Base-by-base conservation (phyloP, 1,140 invertebrate species). In the Zeugodacus cucurbitae region DNA sequence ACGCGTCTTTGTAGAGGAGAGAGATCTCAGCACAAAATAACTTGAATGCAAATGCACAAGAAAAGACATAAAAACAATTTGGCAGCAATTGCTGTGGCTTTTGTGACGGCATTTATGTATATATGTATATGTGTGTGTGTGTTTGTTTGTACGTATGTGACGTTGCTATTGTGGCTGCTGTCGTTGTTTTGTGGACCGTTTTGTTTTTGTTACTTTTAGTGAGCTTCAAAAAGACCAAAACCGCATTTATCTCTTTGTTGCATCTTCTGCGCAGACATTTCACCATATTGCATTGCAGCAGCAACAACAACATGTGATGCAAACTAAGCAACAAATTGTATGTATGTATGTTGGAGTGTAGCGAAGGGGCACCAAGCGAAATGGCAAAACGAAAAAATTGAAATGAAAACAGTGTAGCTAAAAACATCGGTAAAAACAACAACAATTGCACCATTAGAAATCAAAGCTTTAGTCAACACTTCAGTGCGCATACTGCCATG, bases 261-360 rank as follows among this genome's bases (percentile, higher is more conserved):
- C 41, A 48, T 82, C 74, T 82, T 82, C 41, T n/a, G 74, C 44
- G 41, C 37, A 82, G 41, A 82, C 74, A 54, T 82, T 82, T 82
- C 74, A 82, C 74, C 74, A 82, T 34, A 41, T 82, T 82, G 37
- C 74, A 11, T 82, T 82, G 74, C 74, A 48, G 17, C 44, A 29
- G n/a, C 34, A 41, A 7, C 67, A 74, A 41, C 34, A 26, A 37
- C 74, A 41, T 22, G 34, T 74, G 70, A 11, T 0, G 41, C 10
- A 14, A 59, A 44, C 11, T 26, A 82, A 48, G 41, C 11, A 82
- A 48, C 41, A n/a, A 37, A 48, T 22, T 82, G 11, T 48, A 22
- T n/a, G 4, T 34, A 17, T 48, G 22, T n/a, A 7, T 34, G 34
- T 82, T 48, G 48, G 6, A 48, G 74, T 48, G 22, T 20, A 5